Percentiles rank a stretch among this genome's conserved stretches.
These are phyloP conservation scores for Drepana falcataria DNA, from an alignment of 2,888 invertebrate genomes.

Conservation along the genomic window DNA sequence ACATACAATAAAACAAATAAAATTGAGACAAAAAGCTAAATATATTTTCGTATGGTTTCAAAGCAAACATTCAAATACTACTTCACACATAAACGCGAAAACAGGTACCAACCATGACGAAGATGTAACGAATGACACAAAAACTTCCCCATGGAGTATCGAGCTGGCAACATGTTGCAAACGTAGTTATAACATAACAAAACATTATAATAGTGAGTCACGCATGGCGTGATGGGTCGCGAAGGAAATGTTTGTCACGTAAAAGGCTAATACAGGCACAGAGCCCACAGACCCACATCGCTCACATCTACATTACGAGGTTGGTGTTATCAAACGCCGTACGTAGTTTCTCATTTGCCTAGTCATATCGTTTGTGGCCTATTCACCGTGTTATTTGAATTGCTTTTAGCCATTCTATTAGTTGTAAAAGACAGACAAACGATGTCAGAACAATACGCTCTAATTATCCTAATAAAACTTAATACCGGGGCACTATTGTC, in stretches of 20 bases:
- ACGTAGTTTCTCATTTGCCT: slow-evolving; percentile 13
- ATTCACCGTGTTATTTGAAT: neutral
- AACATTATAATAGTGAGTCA: slow-evolving; percentile 54
- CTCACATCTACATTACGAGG: slow-evolving; percentile 1
- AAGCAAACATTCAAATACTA: too few species aligned
- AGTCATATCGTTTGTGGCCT: neutral
- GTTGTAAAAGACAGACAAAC: neutral
- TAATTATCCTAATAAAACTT: neutral
- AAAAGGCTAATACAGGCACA: slow-evolving; percentile 30
- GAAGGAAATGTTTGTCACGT: slow-evolving; percentile 58
- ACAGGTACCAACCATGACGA: slow-evolving; percentile 20
- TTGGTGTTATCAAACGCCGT: slow-evolving; percentile 16
- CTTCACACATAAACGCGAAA: slow-evolving; percentile 12
- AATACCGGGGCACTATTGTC: neutral
- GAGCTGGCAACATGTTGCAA: slow-evolving; percentile 42
- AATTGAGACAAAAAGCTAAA: too few species aligned
- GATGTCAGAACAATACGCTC: neutral
- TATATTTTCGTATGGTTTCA: too few species aligned
- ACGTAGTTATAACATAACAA: slow-evolving; percentile 45
- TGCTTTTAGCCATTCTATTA: neutral
- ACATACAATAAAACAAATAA: too few species aligned
- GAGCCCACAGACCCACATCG: slow-evolving; percentile 23
- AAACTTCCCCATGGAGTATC: slow-evolving; percentile 19
- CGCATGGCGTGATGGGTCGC: slow-evolving; percentile 50
- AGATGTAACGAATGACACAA: slow-evolving; percentile 20